Evolutionary conservation across 1,140 invertebrate species (phyloP).

Genomic region (Liolophura sinensis): DNA sequence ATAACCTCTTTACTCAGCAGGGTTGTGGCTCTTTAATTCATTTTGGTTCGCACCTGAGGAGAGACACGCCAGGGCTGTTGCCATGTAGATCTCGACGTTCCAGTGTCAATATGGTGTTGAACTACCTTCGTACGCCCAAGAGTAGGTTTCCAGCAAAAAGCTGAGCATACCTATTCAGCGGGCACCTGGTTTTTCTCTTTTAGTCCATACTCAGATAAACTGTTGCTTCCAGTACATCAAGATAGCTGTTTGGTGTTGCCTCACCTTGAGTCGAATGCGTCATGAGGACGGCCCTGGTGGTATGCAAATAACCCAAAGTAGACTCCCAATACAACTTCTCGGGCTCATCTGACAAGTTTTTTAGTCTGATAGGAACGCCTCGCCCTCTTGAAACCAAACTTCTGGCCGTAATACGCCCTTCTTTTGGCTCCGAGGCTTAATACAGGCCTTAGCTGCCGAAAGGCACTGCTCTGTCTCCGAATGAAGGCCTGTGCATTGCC

Average conservation of each 20-base stretch:
- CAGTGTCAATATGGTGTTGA: slow-evolving; percentile 20
- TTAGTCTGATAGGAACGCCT: too few species aligned
- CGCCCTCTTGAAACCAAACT: too few species aligned
- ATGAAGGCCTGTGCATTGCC: background rate
- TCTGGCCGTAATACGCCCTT: slow-evolving; percentile 2
- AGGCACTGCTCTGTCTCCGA: background rate
- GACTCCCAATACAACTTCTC: background rate
- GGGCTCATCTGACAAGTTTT: too few species aligned
- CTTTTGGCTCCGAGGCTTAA: background rate
- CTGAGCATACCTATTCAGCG: background rate
- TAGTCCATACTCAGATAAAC: background rate
- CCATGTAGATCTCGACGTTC: slow-evolving; percentile 11
- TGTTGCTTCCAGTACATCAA: too few species aligned
- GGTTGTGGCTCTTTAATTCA: slow-evolving; percentile 7
- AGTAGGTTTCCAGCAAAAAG: slow-evolving; percentile 12
- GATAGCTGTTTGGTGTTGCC: background rate
- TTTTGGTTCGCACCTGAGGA: slow-evolving; percentile 5
- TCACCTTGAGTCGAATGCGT: background rate
- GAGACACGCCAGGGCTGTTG: slow-evolving; percentile 14
- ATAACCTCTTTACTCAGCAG: slow-evolving; percentile 22
- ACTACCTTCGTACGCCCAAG: slow-evolving; percentile 16
- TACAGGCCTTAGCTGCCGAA: background rate
- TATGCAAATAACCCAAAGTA: background rate
- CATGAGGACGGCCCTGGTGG: background rate
- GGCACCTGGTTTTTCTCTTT: background rate